These are phyloP conservation scores for Hecatera dysodea DNA, from an alignment of 2,888 invertebrate genomes.

Conservation along the genomic window DNA sequence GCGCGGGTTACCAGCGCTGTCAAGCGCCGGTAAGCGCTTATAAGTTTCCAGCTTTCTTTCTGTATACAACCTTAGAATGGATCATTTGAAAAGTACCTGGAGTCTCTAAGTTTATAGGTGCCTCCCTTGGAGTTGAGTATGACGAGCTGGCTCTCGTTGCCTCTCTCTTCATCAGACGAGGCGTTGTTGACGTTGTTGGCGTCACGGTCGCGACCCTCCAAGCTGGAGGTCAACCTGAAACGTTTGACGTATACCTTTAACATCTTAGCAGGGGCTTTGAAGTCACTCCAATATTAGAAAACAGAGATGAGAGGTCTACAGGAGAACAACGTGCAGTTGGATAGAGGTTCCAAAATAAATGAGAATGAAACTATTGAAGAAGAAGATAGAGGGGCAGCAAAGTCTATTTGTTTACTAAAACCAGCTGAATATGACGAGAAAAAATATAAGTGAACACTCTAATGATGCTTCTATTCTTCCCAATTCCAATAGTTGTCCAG, in stretches of 20 bases:
- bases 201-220: slow-evolving; percentile 87
- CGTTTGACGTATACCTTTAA: slow-evolving; percentile 1
- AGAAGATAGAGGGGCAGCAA: slow-evolving; percentile 37
- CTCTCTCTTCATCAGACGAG: slow-evolving; percentile 87
- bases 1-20: too few relatives aligned
- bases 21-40: too few relatives aligned
- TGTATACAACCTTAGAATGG: too few relatives aligned
- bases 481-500: slow-evolving; percentile 1
- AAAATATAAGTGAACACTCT: background rate
- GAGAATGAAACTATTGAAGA: slow-evolving; percentile 20
- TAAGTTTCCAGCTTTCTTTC: too few relatives aligned
- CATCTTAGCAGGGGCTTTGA: background rate
- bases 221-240: slow-evolving; percentile 85
- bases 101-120: slow-evolving; percentile 94
- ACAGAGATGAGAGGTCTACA: slow-evolving; percentile 35
- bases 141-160: slow-evolving; percentile 82
- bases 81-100: slow-evolving; percentile 89
- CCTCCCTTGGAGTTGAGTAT: slow-evolving; percentile 90
- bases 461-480: background rate
- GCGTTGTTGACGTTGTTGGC: slow-evolving; percentile 88
- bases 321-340: slow-evolving; percentile 38
- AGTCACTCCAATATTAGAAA: slow-evolving; percentile 11
- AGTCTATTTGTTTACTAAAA: slow-evolving; percentile 37
- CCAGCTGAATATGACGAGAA: slow-evolving; percentile 9
- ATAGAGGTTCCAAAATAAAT: slow-evolving; percentile 18